Conservation (phyloP, 2,888 invertebrate genomes). For the Thymelicus sylvestris region DNA sequence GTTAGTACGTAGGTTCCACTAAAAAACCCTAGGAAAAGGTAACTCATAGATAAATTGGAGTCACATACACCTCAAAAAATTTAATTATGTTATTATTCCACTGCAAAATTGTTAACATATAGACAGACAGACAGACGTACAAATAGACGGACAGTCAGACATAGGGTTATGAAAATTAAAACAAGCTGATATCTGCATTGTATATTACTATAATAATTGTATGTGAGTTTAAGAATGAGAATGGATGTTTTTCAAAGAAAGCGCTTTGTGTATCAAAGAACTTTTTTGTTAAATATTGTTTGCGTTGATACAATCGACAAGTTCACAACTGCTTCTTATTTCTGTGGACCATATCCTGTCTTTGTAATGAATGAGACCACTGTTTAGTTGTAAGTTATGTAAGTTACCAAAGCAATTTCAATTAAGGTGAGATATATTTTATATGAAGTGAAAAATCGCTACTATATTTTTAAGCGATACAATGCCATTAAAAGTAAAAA, state of each 20-base stretch:
- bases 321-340: neutral
- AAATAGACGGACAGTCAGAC: too few relatives aligned
- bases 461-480: conserved; percentile 50
- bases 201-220: neutral
- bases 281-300: conserved; percentile 2
- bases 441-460: conserved; percentile 60
- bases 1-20: too few relatives aligned
- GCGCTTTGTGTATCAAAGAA: neutral
- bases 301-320: neutral
- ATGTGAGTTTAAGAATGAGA: neutral
- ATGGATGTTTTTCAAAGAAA: neutral
- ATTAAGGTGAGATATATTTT: conserved; percentile 69
- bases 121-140: too few relatives aligned
- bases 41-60: too few relatives aligned
- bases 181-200: conserved; percentile 2
- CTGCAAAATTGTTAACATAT: too few relatives aligned
- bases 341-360: conserved; percentile 12
- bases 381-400: conserved; percentile 52
- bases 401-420: conserved; percentile 83
- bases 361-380: conserved; percentile 6
- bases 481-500: conserved; percentile 45
- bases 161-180: neutral
- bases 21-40: too few relatives aligned
- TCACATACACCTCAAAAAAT: too few relatives aligned
- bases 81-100: too few relatives aligned